Base-by-base conservation (phyloP, 2,113 vertebrate species). In the Ammospiza nelsoni region DNA sequence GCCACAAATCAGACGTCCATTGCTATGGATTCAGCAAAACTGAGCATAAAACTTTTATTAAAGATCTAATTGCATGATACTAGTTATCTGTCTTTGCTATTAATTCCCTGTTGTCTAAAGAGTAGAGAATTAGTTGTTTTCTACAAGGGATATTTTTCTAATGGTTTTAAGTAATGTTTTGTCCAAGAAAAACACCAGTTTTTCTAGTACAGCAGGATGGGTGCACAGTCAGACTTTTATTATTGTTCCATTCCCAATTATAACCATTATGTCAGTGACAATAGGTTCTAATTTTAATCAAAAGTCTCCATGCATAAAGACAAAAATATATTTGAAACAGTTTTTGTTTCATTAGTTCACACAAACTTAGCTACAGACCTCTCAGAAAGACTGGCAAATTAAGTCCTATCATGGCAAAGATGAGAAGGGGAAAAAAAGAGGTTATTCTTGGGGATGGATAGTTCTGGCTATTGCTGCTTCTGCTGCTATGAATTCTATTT, bases 121-220 rank as follows among this genome's bases (percentile, higher is more conserved):
- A 35, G 16, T 19, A 69, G 16, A 28, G 16, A 82, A 90, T 21
- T 23, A 29, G 2, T 51, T 83, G 12, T 39, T 66, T 9, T 66
- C 19, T 66, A 11, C 8, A 46, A 39, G 8, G 2, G 7, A 25
- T 65, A 39, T 73, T 55, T 80, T 80, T 93, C 7, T 43, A 33
- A 48, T 2, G 5, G 4, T 41, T 93, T 63, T 41, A 94, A 44
- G 15, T 31, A 67, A 54, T 15, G 4, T 31, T 71, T 78, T 76
- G 14, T 44, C 31, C n/a, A 80, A 62, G 54, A 72, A 62, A 29
- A 18, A 0, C 13, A 37, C 15, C 0, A 9, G 3, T 12, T 54
- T 91, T 72, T 46, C 44, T 43, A n/a, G 17, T 73, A 48, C 13
- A 62, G 41, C 16, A 46, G 7, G 17, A 58, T 17, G 52, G 2